Conservation (phyloP, 2,797 vertebrate genomes). For the Poeciliopsis turneri region DNA sequence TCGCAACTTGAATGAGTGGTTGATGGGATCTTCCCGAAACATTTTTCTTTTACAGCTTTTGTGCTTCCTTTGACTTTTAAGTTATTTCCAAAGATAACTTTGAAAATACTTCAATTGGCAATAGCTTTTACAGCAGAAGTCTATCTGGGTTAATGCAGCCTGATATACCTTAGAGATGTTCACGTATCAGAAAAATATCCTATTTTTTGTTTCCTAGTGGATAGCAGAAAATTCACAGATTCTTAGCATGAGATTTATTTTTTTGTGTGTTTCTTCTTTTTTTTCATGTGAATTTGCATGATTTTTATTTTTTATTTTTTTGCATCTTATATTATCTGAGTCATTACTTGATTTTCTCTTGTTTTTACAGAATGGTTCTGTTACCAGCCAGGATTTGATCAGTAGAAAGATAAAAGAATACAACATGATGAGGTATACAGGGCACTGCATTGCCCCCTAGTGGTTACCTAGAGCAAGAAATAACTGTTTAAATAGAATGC, state of each 20-base stretch:
- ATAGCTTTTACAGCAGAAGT: neutral
- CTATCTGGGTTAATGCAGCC: neutral
- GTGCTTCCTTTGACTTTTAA: neutral
- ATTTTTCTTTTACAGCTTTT: neutral
- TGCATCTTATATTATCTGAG: neutral
- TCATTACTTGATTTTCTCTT: slow-evolving; percentile 5
- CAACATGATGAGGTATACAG: slow-evolving; percentile 92
- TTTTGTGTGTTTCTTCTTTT: neutral
- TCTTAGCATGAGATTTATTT: neutral
- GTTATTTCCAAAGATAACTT: neutral
- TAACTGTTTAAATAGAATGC: neutral
- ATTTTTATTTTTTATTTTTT: neutral
- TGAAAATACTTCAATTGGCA: neutral
- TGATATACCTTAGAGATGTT: neutral
- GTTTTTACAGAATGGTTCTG: slow-evolving; percentile 84
- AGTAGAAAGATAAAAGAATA: slow-evolving; percentile 96
- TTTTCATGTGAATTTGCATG: neutral
- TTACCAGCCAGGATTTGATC: slow-evolving; percentile 95
- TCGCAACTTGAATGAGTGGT: neutral
- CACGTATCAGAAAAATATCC: neutral
- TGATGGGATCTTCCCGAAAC: neutral
- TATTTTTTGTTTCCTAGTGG: neutral
- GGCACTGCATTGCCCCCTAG: slow-evolving; percentile 19
- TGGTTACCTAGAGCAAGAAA: neutral
- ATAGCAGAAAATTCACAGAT: neutral